Evolutionary conservation across 92 coral and sea anemone species (phyloP).

Genomic region (Palythoa heliodiscus): DNA sequence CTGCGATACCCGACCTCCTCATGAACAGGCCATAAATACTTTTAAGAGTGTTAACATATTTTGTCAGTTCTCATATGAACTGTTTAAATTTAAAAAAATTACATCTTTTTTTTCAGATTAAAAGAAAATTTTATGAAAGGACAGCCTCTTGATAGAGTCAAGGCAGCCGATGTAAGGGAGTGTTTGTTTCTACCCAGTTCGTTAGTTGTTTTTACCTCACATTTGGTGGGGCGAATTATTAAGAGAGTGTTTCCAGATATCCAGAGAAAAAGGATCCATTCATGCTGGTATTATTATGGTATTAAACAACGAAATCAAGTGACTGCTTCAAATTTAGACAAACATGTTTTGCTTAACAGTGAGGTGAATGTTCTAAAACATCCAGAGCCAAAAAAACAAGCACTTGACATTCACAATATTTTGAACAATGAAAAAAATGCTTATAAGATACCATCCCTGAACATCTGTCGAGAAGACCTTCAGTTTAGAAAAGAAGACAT

Average conservation of each 20-base stretch:
- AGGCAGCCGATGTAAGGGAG: not conserved
- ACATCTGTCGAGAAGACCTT: not conserved
- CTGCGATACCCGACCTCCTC: too few relatives aligned
- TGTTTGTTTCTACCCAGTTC: not conserved
- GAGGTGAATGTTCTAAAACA: not conserved
- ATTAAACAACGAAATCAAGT: not conserved
- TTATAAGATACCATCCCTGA: not conserved
- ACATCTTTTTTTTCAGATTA: too few relatives aligned
- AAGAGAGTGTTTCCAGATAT: constrained; percentile 18
- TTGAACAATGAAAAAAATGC: not conserved
- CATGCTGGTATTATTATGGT: constrained; percentile 23
- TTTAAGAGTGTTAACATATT: too few relatives aligned
- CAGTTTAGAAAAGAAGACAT: not conserved
- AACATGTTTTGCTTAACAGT: not conserved
- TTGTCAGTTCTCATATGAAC: too few relatives aligned
- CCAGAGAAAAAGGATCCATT: constrained; percentile 13
- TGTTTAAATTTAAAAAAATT: too few relatives aligned
- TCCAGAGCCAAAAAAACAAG: not conserved
- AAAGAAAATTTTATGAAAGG: not conserved
- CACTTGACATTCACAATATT: not conserved
- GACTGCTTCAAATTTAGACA: not conserved
- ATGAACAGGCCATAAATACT: too few relatives aligned
- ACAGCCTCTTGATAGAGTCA: not conserved
- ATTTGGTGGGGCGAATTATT: not conserved
- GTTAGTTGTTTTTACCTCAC: not conserved